A percentile compares a stretch with the other conserved stretches of the same genome.
Evolutionary conservation across 2,113 vertebrate genomes (phyloP).

Genomic region (Otolemur garnettii): DNA sequence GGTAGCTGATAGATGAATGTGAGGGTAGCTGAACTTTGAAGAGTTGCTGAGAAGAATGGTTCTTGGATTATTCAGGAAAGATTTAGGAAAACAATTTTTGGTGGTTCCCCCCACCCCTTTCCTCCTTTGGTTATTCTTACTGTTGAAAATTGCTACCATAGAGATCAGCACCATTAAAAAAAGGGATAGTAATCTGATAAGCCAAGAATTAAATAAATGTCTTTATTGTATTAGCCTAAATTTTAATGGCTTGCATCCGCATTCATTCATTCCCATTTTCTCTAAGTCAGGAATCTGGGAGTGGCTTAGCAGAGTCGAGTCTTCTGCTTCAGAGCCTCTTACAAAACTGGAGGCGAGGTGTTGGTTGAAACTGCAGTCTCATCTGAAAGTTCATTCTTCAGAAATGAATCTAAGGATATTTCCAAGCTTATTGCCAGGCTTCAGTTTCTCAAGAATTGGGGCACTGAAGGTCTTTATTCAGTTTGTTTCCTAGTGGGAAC

Average conservation of each 20-base stretch:
- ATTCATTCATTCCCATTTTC: background rate
- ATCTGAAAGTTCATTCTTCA: background rate
- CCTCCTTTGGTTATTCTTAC: background rate
- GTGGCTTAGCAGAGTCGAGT: background rate
- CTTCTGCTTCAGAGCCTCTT: background rate
- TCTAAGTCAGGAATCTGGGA: background rate
- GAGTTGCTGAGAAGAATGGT: background rate
- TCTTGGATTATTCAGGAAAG: background rate
- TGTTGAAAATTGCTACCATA: background rate
- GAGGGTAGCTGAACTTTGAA: background rate
- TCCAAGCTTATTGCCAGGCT: background rate
- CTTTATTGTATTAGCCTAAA: background rate
- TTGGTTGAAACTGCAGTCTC: background rate
- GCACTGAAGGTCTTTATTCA: background rate
- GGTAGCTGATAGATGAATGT: background rate
- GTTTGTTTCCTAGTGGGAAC: background rate
- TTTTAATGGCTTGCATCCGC: background rate
- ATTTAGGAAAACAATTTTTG: background rate
- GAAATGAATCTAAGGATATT: background rate
- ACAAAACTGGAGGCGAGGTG: background rate
- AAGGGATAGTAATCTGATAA: background rate
- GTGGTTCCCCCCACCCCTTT: too few relatives aligned
- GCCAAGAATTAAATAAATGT: background rate
- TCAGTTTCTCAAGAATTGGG: background rate
- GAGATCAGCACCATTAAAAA: background rate